Evolutionary conservation across 2,797 vertebrate species (phyloP).

Genomic region (Odontamblyopus lacepedii): DNA sequence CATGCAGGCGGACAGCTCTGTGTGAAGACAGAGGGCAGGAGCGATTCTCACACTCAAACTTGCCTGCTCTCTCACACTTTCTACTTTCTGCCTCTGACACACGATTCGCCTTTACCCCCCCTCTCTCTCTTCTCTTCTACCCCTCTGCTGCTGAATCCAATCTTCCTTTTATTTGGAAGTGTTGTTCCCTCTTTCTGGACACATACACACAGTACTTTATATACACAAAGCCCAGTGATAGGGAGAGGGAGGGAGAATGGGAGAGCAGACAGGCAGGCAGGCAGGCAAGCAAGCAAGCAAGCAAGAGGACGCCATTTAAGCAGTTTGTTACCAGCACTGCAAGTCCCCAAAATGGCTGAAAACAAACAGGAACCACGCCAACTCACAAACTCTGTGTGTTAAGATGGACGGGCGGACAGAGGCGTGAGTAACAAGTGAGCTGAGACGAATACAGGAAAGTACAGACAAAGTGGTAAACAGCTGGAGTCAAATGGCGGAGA

Average conservation of each 20-base stretch:
- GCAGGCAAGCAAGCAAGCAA: slow-evolving; percentile 62
- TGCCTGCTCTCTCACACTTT: slow-evolving; percentile 67
- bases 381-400: slow-evolving; percentile 70
- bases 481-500: slow-evolving; percentile 64
- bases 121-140: slow-evolving; percentile 10
- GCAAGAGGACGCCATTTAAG: slow-evolving; percentile 88
- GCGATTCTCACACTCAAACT: slow-evolving; percentile 80
- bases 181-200: slow-evolving; percentile 68
- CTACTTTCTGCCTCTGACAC: slow-evolving; percentile 78
- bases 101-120: slow-evolving; percentile 63
- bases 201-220: slow-evolving; percentile 74
- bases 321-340: slow-evolving; percentile 86
- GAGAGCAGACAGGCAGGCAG: slow-evolving; percentile 76
- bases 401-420: slow-evolving; percentile 48
- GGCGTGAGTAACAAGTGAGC: slow-evolving; percentile 39
- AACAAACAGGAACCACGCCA: slow-evolving; percentile 87
- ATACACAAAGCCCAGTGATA: slow-evolving; percentile 83
- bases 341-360: slow-evolving; percentile 90
- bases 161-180: slow-evolving; percentile 80
- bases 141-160: slow-evolving; percentile 69
- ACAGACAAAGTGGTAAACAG: slow-evolving; percentile 55
- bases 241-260: slow-evolving; percentile 76
- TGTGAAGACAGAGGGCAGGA: slow-evolving; percentile 85
- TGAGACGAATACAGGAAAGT: slow-evolving; percentile 42
- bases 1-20: slow-evolving; percentile 76